Conservation (phyloP, 92 coral and sea anemone species). For the Ricordea florida region DNA sequence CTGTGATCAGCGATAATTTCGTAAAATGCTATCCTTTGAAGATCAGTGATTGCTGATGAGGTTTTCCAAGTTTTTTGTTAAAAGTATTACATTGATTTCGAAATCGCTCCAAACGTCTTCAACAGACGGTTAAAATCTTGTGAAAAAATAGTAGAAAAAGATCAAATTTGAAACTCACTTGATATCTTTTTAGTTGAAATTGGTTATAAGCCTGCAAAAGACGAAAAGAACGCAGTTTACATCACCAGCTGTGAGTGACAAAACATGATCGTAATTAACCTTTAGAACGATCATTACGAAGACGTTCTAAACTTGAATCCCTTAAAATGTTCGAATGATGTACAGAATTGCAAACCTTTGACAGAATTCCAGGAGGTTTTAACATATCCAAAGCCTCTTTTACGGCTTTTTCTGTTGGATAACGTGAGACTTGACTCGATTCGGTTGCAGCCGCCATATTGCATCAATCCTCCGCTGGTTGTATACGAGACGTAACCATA, state of each 20-base stretch:
- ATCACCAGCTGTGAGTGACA: no score
- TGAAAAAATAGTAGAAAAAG: not conserved
- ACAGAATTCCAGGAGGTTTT: conserved; percentile 85
- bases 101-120: no score
- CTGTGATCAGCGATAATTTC: no score
- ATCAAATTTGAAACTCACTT: conserved; percentile 56
- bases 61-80: no score
- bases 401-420: conserved; percentile 78
- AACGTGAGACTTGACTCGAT: conserved; percentile 39
- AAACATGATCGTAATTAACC: no score
- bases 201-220: conserved; percentile 83
- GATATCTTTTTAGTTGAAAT: conserved; percentile 80
- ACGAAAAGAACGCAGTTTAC: no score
- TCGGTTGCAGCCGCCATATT: conserved; percentile 57
- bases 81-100: no score
- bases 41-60: no score
- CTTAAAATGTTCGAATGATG: no score
- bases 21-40: no score
- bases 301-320: no score
- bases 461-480: not conserved
- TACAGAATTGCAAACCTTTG: conserved; percentile 67
- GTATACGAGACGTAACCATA: conserved; percentile 66
- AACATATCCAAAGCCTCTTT: conserved; percentile 81
- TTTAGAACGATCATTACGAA: no score
- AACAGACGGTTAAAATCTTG: not conserved